Evolutionary conservation across 2,113 vertebrate species (phyloP).

Genomic region (Amphilophus citrinellus): DNA sequence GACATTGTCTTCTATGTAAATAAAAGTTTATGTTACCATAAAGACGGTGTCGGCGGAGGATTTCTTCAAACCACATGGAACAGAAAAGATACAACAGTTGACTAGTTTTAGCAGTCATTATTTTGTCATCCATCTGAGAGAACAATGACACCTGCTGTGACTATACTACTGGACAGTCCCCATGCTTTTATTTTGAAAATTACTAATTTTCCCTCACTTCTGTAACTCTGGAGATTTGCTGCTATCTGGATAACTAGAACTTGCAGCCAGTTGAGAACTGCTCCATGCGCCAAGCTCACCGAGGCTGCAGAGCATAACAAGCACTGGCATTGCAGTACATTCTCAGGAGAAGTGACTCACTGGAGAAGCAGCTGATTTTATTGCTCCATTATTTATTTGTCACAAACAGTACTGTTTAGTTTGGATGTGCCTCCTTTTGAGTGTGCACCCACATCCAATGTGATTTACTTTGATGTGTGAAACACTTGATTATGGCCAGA

Average conservation of each 20-base stretch:
- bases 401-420: not conserved
- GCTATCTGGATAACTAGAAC: no score
- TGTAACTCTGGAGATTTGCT: not conserved
- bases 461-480: not conserved
- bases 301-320: no score
- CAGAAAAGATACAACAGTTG: not conserved
- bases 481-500: not conserved
- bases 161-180: not conserved
- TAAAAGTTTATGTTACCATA: no score
- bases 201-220: not conserved
- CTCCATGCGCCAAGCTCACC: no score
- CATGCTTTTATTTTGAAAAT: not conserved
- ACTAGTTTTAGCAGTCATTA: not conserved
- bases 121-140: not conserved
- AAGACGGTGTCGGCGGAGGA: no score
- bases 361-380: no score
- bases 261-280: no score
- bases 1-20: no score
- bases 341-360: no score
- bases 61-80: no score
- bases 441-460: not conserved
- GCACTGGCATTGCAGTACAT: no score
- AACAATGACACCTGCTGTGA: not conserved
- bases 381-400: not conserved
- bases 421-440: not conserved